phyloP scores from a whole-genome alignment of 2,113 vertebrate genomes.

The Anolis sagrei region DNA sequence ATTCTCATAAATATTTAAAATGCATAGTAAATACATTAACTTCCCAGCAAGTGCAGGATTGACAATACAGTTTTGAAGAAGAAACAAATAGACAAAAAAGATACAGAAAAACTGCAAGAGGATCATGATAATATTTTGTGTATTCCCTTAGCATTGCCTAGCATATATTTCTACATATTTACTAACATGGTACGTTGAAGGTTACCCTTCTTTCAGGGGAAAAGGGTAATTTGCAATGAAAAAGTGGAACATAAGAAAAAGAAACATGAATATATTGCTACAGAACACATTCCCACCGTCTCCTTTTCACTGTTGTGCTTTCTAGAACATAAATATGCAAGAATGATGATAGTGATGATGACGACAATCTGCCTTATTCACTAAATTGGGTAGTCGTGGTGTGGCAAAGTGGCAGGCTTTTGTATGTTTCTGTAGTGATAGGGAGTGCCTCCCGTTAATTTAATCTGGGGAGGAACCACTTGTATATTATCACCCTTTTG shows the following conservation, averaged over 20 bases:
- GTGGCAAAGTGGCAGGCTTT: no score
- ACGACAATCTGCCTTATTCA: no score
- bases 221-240: slow-evolving; percentile 1
- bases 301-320: slow-evolving; percentile 23
- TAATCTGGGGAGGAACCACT: no score
- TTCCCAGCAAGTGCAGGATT: slow-evolving; percentile 64
- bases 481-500: no score
- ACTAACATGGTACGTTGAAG: rapidly evolving
- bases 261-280: slow-evolving; percentile 1
- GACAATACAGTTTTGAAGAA: slow-evolving; percentile 50
- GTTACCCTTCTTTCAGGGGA: rapidly evolving
- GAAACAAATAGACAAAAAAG: slow-evolving; percentile 39
- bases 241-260: background rate
- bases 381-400: no score
- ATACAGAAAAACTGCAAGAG: slow-evolving; percentile 46
- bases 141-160: slow-evolving; percentile 14
- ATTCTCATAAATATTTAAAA: slow-evolving; percentile 71
- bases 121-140: slow-evolving; percentile 36
- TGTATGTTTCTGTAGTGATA: no score
- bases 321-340: background rate
- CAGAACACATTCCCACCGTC: background rate
- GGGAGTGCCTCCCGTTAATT: no score
- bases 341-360: no score
- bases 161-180: slow-evolving; percentile 15
- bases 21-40: slow-evolving; percentile 55